A percentile compares a stretch with the other conserved stretches of the same genome.
Evolutionary conservation across 2,888 invertebrate species (phyloP).

Genomic region (Noctua janthina): DNA sequence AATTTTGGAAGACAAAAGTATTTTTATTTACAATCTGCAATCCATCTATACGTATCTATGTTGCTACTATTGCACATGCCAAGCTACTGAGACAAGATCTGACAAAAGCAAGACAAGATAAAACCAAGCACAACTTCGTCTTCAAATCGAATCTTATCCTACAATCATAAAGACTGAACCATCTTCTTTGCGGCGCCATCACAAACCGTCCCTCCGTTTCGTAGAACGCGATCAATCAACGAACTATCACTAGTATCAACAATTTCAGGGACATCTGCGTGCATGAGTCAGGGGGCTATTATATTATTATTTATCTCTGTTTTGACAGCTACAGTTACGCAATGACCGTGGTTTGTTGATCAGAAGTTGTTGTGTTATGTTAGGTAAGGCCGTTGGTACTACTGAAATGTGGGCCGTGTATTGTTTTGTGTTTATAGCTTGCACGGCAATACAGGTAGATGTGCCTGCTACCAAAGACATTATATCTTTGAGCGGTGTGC

Average conservation of each 20-base stretch:
- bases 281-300: conserved; percentile 31
- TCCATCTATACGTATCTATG: neutral
- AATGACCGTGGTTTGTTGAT: conserved; percentile 27
- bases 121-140: neutral
- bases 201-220: conserved; percentile 5
- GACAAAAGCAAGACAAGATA: neutral
- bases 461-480: neutral
- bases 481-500: neutral
- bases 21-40: neutral
- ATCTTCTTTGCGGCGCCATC: neutral
- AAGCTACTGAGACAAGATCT: conserved; percentile 11
- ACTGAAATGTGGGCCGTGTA: conserved; percentile 16
- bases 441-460: neutral
- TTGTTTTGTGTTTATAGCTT: neutral
- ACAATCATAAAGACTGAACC: conserved; percentile 1
- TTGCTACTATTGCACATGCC: neutral
- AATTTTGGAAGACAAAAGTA: neutral
- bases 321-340: conserved; percentile 42
- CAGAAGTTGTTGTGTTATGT: conserved; percentile 8
- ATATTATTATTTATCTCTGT: conserved; percentile 36
- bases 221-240: conserved; percentile 50
- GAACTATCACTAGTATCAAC: conserved; percentile 33
- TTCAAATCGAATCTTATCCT: conserved; percentile 5
- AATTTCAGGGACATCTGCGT: conserved; percentile 40
- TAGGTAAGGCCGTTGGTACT: conserved; percentile 22